Conservation (phyloP, 2,888 invertebrate species). For the Creontiades dilutus region DNA sequence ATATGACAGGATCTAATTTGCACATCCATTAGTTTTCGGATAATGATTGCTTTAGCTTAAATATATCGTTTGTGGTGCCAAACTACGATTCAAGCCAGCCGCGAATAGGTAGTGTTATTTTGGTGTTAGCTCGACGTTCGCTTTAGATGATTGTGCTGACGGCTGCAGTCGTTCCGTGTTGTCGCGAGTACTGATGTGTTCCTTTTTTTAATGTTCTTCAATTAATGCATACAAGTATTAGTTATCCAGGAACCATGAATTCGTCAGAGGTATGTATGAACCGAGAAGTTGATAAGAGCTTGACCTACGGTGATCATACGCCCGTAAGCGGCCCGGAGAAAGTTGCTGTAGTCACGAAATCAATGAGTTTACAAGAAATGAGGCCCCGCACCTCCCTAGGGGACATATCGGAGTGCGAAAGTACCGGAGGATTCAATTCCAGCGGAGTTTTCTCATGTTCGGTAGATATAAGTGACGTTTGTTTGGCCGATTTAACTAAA, state of each 20-base stretch:
- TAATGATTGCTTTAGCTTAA: not conserved
- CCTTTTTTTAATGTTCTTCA: no score
- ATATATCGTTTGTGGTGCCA: not conserved
- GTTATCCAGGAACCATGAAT: conserved; percentile 12
- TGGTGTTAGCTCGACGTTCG: not conserved
- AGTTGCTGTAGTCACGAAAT: conserved; percentile 38
- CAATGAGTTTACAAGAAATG: conserved; percentile 60
- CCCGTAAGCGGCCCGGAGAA: conserved; percentile 31
- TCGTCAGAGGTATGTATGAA: conserved; percentile 11
- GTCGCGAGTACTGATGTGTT: no score
- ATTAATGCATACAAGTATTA: no score
- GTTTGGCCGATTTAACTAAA: conserved; percentile 57
- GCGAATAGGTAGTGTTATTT: no score
- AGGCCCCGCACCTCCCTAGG: not conserved
- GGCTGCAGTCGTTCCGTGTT: no score
- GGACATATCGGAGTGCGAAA: conserved; percentile 47
- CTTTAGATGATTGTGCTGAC: no score
- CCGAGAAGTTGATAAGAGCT: not conserved
- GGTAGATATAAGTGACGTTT: conserved; percentile 60
- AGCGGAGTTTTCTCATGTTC: conserved; percentile 60
- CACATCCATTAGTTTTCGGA: not conserved
- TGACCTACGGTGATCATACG: not conserved
- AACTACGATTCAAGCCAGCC: not conserved
- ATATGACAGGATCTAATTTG: no score
- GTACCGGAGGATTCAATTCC: not conserved